A percentile compares a stretch with the other conserved stretches of the same genome.
phyloP scores from a whole-genome alignment of 2,113 vertebrate species.

The Pao palembangensis region DNA sequence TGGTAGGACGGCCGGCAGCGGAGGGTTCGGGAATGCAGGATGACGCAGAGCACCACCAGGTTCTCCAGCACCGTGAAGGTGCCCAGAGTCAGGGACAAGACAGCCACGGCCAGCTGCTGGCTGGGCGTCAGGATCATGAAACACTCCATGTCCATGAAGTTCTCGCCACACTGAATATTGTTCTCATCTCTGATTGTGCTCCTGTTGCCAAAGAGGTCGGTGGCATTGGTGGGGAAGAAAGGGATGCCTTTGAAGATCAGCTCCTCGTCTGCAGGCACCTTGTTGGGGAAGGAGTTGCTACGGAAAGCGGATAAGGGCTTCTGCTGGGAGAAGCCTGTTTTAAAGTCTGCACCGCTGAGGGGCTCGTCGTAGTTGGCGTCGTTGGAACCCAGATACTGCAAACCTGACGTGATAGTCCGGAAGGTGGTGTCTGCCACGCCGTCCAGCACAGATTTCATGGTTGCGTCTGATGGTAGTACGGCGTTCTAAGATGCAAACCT shows the following conservation, averaged over 20 bases:
- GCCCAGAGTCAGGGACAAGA: conserved; percentile 91
- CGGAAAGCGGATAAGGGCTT: conserved; percentile 92
- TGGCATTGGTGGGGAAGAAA: conserved; percentile 86
- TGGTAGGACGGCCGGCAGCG: conserved; percentile 96
- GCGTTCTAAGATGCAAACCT: conserved; percentile 41
- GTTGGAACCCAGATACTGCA: conserved; percentile 90
- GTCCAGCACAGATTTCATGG: conserved; percentile 96
- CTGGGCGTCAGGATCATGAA: conserved; percentile 98
- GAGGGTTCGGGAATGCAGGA: conserved; percentile 91
- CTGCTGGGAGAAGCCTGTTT: conserved; percentile 86
- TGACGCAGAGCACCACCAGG: conserved; percentile 91
- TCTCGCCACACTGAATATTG: conserved; percentile 92
- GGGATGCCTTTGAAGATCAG: conserved; percentile 82
- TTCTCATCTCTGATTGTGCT: conserved; percentile 85
- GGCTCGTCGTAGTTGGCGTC: conserved; percentile 91
- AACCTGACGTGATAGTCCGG: conserved; percentile 96
- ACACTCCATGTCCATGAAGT: conserved; percentile 99
- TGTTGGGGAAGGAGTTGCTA: conserved; percentile 87
- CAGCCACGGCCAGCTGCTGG: conserved; percentile 93
- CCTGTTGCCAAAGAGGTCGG: conserved; percentile 88
- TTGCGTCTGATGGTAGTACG: conserved; percentile 69
- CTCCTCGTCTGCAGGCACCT: conserved; percentile 86
- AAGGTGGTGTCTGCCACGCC: conserved; percentile 97
- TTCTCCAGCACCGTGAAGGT: conserved; percentile 98
- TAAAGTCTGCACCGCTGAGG: conserved; percentile 83